Base-by-base conservation (phyloP, 2,113 vertebrate species). In the Apus apus region DNA sequence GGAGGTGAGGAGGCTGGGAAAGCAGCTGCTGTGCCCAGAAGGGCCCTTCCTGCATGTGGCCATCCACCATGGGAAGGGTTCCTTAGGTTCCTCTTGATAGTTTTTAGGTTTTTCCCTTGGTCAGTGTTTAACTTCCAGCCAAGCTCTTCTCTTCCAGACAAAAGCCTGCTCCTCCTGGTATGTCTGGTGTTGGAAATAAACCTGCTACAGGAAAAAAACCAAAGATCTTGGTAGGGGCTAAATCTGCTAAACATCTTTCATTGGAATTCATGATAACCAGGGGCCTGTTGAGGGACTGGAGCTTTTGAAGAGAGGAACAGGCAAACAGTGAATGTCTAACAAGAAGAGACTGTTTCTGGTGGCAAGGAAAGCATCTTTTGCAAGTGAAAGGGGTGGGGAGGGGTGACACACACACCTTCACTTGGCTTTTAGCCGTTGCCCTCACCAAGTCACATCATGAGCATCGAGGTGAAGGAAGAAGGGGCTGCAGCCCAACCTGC, bases 1-100 rank as follows among this genome's bases (percentile, higher is more conserved):
- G 15, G 85, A 81, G 53, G 45, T 76, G 72, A 72, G 74, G 80
- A 32, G 78, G 54, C 45, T 91, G 74, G 82, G 75, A 76, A 94
- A 75, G 2, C 66, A 74, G 25, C 7, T 1, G 1, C 57, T 22
- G 66, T 87, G 75, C 38, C 76, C 65, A 20, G 45, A 57, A 71
- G 38, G 26, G 48, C 46, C 62, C 27, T 89, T 60, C 56, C 86
- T 66, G 64, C 0, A 0, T 38, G 46, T 18, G 73, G 30, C 67
- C 51, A 4, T 76, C 57, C 4, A 4, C 27, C 3, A 0, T 7
- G 51, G 36, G n/a, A 61, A 79, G 27, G 56, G 8, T 17, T 46
- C 40, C 40, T 53, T 14, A 27, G 43, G 32, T 34, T 17, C 15
- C 21, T 74, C 46, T 19, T n/a, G 45, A 16, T 23, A 29, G 60